Percentiles rank a stretch among this genome's conserved stretches.
phyloP scores from a whole-genome alignment of 2,888 invertebrate genomes.

The Aphidoletes aphidimyza region DNA sequence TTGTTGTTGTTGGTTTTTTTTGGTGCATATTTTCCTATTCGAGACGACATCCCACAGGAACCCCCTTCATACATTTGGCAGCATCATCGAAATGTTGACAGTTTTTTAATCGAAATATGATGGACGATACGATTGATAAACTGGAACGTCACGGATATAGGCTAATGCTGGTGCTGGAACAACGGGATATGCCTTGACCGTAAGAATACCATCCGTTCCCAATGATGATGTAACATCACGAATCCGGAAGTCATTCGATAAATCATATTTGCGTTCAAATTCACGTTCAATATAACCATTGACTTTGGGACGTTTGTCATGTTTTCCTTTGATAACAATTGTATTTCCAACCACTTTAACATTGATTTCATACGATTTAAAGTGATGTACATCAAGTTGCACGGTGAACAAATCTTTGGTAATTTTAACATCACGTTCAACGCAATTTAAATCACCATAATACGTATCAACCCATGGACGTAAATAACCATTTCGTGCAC shows the following conservation, averaged over 20 bases:
- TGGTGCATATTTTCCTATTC: conserved; percentile 7
- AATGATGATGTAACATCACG: conserved; percentile 75
- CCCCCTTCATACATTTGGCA: background rate
- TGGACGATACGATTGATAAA: conserved; percentile 48
- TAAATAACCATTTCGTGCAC: conserved; percentile 20
- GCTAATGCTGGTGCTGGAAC: conserved; percentile 10
- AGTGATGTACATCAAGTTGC: conserved; percentile 63
- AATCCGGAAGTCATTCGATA: conserved; percentile 73
- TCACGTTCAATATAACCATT: conserved; percentile 80
- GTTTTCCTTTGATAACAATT: conserved; percentile 63
- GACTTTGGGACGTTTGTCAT: conserved; percentile 56
- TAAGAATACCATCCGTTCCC: conserved; percentile 79
- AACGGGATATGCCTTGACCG: conserved; percentile 68
- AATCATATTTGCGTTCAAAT: conserved; percentile 73
- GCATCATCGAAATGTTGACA: background rate
- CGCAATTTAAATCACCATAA: conserved; percentile 45
- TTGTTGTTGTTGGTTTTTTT: too few species aligned
- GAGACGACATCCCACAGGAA: background rate
- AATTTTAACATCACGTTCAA: conserved; percentile 16
- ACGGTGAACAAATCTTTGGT: conserved; percentile 63
- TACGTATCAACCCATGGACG: conserved; percentile 53
- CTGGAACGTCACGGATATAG: conserved; percentile 43
- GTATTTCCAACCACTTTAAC: conserved; percentile 63
- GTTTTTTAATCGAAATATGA: conserved; percentile 51
- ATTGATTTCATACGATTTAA: conserved; percentile 62